Percentiles rank a stretch among this genome's conserved stretches.
These are phyloP conservation scores for Brachypalpus laphriformis DNA, from an alignment of 2,888 invertebrate genomes.

Conservation along the genomic window DNA sequence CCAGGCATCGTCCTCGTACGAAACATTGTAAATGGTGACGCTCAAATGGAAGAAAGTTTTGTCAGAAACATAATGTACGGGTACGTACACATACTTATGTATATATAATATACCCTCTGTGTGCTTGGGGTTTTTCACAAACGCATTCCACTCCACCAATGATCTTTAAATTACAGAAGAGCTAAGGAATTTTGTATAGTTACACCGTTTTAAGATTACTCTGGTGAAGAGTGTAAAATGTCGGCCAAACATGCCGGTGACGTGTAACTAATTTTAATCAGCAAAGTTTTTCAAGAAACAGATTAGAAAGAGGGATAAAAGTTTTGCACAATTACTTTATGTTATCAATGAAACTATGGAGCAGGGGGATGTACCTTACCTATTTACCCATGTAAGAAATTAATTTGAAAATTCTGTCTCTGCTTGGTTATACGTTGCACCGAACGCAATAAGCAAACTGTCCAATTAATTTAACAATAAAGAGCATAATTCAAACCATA, in stretches of 20 bases:
- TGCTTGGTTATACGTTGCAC: too few relatives aligned
- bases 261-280: slow-evolving; percentile 29
- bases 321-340: slow-evolving; percentile 5
- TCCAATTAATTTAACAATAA: too few relatives aligned
- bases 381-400: too few relatives aligned
- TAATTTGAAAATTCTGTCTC: too few relatives aligned
- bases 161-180: slow-evolving; percentile 25
- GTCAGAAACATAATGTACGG: slow-evolving; percentile 63
- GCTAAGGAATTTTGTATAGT: slow-evolving; percentile 8
- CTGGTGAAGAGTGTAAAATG: slow-evolving; percentile 11
- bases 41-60: slow-evolving; percentile 64
- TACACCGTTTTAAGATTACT: not conserved
- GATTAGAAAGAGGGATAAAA: not conserved
- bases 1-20: not conserved
- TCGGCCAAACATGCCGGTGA: slow-evolving; percentile 16
- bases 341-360: not conserved
- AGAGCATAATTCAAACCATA: too few relatives aligned
- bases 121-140: slow-evolving; percentile 18
- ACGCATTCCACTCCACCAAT: slow-evolving; percentile 24
- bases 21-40: slow-evolving; percentile 44
- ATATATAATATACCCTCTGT: not conserved
- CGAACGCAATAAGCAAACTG: too few relatives aligned
- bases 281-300: slow-evolving; percentile 13
- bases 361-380: not conserved
- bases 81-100: too few relatives aligned